Evolutionary conservation across 2,113 vertebrate genomes (phyloP).

Genomic region (Xiphorhynchus elegans): DNA sequence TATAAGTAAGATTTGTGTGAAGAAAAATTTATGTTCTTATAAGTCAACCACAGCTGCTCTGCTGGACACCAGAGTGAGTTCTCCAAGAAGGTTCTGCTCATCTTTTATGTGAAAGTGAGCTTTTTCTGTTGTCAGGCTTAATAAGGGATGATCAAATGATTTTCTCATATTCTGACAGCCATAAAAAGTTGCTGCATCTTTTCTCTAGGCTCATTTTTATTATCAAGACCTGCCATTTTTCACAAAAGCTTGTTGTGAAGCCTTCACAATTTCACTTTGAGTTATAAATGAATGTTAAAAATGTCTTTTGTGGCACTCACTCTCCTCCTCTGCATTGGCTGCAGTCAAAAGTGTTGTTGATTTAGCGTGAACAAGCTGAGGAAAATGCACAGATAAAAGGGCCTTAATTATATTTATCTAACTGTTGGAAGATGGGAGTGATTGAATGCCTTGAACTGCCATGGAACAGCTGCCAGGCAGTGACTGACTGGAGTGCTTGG

Average conservation of each 20-base stretch:
- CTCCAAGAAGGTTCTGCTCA: background rate
- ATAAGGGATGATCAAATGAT: background rate
- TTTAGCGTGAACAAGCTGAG: background rate
- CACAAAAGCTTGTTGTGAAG: background rate
- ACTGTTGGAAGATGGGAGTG: background rate
- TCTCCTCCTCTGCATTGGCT: background rate
- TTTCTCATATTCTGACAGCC: background rate
- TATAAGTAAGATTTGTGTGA: background rate
- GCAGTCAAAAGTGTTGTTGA: background rate
- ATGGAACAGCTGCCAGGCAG: background rate
- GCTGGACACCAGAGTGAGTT: background rate
- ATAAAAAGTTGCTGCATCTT: background rate
- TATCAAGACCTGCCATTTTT: background rate
- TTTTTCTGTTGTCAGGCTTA: background rate
- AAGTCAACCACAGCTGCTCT: background rate
- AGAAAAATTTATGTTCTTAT: background rate
- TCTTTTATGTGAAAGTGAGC: background rate
- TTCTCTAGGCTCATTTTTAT: background rate
- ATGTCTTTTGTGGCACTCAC: background rate
- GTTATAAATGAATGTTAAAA: background rate
- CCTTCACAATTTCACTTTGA: background rate
- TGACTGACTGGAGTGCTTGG: background rate
- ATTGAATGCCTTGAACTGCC: background rate
- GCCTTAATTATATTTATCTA: background rate
- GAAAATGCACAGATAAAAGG: background rate